Evolutionary conservation across 1,140 invertebrate species (phyloP), one percentile per base, ranked within the genome.

Genomic region (Homalodisca vitripennis): DNA sequence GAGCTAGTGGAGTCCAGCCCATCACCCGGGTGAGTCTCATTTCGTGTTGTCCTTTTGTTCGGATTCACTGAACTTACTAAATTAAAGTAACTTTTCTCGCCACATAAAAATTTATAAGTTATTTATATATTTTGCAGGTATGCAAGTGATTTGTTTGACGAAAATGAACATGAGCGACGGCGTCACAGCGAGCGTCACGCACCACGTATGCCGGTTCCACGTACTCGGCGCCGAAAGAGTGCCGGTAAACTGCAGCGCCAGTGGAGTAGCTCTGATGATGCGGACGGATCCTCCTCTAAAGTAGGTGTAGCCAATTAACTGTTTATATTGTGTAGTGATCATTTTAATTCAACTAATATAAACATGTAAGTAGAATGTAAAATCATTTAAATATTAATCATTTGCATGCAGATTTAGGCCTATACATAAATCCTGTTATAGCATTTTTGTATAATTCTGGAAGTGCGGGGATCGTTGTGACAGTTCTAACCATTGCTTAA

Each of bases 121-220:
- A 10, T 41, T 10, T 41, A 26, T n/a, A 55, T 55, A 12, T 20
- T n/a, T n/a, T 29, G 27, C 27, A 70, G 69, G 14, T 73, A 73
- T 32, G 67, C 72, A 0, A 73, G 72, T 63, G 72, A 71, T 29
- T 32, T 71, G 26, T 71, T 67, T 57, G 73, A 79, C 67, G 82
- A 84, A 30, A 80, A 78, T 71, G 83, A 84, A 66, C 82, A 81
- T 1, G 83, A 84, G 51, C 75, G 77, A 51, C 70, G 84, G 2
- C 76, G 83, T n/a, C 82, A 78, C 62, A 81, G 84, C 77, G 82
- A 89, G 76, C 75, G 88, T 71, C 86, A 87, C 29, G 69, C 73
- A 30, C 72, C 71, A 47, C 41, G 55, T n/a, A 26, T 30, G 2
- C 55, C 55, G 6, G 14, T 26, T 12, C 10, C 55, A 14, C 55